phyloP scores from a whole-genome alignment of 2,797 vertebrate species.

The Gymnopithys bicolor region DNA sequence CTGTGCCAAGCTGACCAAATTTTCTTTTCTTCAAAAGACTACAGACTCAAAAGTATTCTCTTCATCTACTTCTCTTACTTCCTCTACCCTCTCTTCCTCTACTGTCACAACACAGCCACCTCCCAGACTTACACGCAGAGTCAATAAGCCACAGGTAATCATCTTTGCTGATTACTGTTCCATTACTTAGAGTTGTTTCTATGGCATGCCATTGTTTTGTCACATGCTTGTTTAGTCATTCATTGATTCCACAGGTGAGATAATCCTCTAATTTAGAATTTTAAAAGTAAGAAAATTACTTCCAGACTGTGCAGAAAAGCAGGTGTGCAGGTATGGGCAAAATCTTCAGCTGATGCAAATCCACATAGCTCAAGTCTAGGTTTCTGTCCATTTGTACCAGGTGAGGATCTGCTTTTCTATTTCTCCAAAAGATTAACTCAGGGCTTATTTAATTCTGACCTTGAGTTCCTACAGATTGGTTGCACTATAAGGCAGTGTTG shows the following conservation, averaged over 20 bases:
- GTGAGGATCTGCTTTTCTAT: not conserved
- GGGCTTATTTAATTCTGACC: not conserved
- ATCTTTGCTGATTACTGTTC: constrained; percentile 51
- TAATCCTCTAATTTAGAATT: not conserved
- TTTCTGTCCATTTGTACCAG: not conserved
- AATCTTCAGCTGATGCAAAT: not conserved
- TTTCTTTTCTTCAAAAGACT: constrained; percentile 74
- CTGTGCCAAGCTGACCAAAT: constrained; percentile 55
- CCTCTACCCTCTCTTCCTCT: constrained; percentile 71
- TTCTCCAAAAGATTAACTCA: not conserved
- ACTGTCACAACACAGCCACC: constrained; percentile 73
- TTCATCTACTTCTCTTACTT: constrained; percentile 69
- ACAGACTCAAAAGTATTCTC: constrained; percentile 69
- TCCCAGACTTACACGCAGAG: constrained; percentile 72
- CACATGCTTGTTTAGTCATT: not conserved
- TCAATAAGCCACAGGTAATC: constrained; percentile 76
- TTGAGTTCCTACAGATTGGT: not conserved
- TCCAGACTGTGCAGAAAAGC: not conserved
- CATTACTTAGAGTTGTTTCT: not conserved
- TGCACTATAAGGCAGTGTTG: not conserved
- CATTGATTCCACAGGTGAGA: not conserved
- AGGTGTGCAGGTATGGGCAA: not conserved
- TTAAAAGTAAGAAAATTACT: not conserved
- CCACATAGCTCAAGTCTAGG: not conserved
- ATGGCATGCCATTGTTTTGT: not conserved